Evolutionary conservation across 2,113 vertebrate species (phyloP), one percentile per base, ranked within the genome.

Genomic region (Athene noctua): DNA sequence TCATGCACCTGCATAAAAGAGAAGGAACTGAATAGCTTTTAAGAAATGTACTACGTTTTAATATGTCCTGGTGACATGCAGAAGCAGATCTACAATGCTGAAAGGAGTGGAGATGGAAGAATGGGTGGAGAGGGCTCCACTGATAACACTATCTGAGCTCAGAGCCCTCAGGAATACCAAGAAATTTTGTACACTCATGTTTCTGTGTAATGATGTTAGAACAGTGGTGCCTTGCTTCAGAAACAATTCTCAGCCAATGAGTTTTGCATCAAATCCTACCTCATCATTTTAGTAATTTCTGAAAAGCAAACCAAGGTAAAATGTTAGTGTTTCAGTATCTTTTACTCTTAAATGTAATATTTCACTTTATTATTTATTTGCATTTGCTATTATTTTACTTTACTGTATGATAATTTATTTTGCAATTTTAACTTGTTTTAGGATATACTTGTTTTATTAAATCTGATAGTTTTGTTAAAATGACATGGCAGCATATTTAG

Each of bases 1-100:
- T 89, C 80, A 80, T 80, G 61, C 54, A 87, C 29, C 32, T 75
- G 40, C 65, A 95, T 51, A 77, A 87, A 95, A 86, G n/a, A 79
- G 80, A 94, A 90, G 38, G 38, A 92, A 79, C 22, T 72, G 54
- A 92, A 94, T 26, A 89, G 54, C 52, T 91, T 94, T 95, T 57
- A 90, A 85, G 67, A 89, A 80, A 86, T 49, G 34, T 75, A 78
- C 59, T 70, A 82, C 86, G 75, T 91, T 94, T 91, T 83, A 80
- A 46, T 91, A 52, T 59, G 34, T 27, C 25, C 62, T 68, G 26
- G 59, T 70, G 68, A 85, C 47, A 67, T n/a, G 36, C 34, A 67
- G 57, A 88, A 94, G 42, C 15, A 5, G 44, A 70, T 83, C 55
- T 73, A 90, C 49, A 87, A 65, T 58, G 42, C 58, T 80, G 58